Evolutionary conservation across 2,888 invertebrate species (phyloP), one percentile per base, ranked within the genome.

Genomic region (Mythimna albipuncta): DNA sequence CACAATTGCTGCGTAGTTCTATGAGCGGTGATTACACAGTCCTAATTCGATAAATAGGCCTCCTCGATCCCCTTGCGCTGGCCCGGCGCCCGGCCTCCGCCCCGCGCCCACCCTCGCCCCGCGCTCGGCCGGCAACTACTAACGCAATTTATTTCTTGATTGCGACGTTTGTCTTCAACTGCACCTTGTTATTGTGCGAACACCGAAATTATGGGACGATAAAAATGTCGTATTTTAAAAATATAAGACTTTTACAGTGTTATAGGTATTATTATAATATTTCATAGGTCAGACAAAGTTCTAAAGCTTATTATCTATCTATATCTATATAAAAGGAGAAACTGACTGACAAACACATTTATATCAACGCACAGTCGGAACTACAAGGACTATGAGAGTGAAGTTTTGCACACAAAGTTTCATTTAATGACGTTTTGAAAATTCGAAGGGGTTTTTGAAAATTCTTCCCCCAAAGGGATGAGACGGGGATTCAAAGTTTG

Each of bases 11-110:
- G 88, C 79, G 85, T 81, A 71, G 86, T 86, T 83, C 86, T 84
- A 87, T 90, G 91, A 91, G 91, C 91, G 91, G 93, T 94, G 94
- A 94, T 95, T 94, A 94, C 93, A 90, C 91, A 90, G 91, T 89
- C 89, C 90, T 94, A 95, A 94, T 94, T 94, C 93, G 93, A 94
- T 94, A 93, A 94, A 93, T 94, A 92, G 93, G 91, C 89, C 88
- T 87, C 88, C 79, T 78, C 75, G 72, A 71, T 73, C 79, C 80
- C 85, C 86, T 80, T 77, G 70, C 75, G 72, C 79, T 19, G n/a
- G 38, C n/a, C 38, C 81, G 63, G 75, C 58, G 69, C 70, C 81
- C 78, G 69, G 72, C 64, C 52, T 71, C 82, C 68, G 58, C 67
- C 73, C 82, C 68, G 59, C 67, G 72, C 82, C 79, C 74, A 82